Evolutionary conservation across 2,797 vertebrate genomes (phyloP), one percentile per base, ranked within the genome.

Genomic region (Cyclura pinguis): DNA sequence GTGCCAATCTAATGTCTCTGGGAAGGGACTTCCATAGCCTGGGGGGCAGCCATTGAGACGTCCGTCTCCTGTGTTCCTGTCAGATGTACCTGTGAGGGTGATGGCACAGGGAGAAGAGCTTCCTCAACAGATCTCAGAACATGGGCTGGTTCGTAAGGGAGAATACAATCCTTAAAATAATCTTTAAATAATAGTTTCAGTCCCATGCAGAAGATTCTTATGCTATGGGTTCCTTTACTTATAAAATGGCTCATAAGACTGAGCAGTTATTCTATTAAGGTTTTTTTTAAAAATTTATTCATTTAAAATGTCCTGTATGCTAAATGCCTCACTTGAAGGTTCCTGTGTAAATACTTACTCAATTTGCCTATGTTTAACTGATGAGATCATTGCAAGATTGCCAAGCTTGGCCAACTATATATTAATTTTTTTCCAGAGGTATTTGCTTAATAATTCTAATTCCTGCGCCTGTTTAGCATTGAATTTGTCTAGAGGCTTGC

Each of bases 361-460:
- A n/a, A 2, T 20, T 55, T 90, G 22, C 67, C 42, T 1, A 4
- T 29, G 20, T 16, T 42, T 89, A 1, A 38, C 1, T 90, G 50
- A 84, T 14, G 1, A 35, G 20, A 82, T 83, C 67, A 55, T 52
- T 8, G 89, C 52, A 72, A 88, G 67, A 35, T 8, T 0, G 0
- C 0, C 0, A 88, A 52, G 57, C 81, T 85, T 87, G 92, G 72
- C 80, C 55, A 29, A 38, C 32, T 38, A 80, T 86, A 52, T 84
- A 80, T 89, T 62, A 77, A 32, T 62, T 64, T 57, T 38, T 78
- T 47, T 47, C 78, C 87, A 89, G 73, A 86, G 38, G 14, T 77
- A 84, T 89, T 87, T 89, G 80, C 73, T 84, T 89, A 80, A 59
- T 72, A 84, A 20, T 73, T 59, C 92, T 81, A 87, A 91, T 92